Conservation (phyloP, 2,113 vertebrate species). For the Passer montanus region DNA sequence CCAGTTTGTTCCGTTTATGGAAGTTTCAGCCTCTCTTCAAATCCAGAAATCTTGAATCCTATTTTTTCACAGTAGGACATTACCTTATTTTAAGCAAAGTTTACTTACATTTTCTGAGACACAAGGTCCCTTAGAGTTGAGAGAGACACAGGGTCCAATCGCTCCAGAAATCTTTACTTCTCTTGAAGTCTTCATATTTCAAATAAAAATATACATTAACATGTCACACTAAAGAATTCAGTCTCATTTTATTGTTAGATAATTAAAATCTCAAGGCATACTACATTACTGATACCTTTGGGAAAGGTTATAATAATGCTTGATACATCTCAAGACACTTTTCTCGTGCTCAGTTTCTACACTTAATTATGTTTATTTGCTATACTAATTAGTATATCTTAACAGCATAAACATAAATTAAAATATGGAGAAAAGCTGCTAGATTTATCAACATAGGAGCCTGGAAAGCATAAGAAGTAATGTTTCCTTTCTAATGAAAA, state of each 20-base stretch:
- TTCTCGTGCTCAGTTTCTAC: not conserved
- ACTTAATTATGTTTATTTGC: not conserved
- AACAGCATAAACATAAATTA: not conserved
- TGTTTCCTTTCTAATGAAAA: not conserved
- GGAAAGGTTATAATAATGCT: not conserved
- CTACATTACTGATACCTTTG: not conserved
- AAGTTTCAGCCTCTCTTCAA: not conserved
- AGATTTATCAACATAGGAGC: not conserved
- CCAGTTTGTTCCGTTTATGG: not conserved
- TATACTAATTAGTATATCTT: not conserved
- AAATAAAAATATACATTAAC: conserved; percentile 26
- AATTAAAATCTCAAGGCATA: not conserved
- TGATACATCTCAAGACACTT: not conserved
- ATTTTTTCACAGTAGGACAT: not conserved
- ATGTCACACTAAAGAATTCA: not conserved
- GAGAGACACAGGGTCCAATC: conserved; percentile 94
- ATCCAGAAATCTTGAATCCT: not conserved
- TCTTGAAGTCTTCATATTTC: conserved; percentile 87
- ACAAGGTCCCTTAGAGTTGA: conserved; percentile 94
- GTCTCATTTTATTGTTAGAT: not conserved
- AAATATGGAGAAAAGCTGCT: not conserved
- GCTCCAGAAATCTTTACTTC: conserved; percentile 97
- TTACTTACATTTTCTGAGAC: conserved; percentile 95
- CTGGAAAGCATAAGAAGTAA: not conserved
- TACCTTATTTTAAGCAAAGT: not conserved